Evolutionary conservation across 1,140 invertebrate species (phyloP).

Genomic region (Eumeta japonica): DNA sequence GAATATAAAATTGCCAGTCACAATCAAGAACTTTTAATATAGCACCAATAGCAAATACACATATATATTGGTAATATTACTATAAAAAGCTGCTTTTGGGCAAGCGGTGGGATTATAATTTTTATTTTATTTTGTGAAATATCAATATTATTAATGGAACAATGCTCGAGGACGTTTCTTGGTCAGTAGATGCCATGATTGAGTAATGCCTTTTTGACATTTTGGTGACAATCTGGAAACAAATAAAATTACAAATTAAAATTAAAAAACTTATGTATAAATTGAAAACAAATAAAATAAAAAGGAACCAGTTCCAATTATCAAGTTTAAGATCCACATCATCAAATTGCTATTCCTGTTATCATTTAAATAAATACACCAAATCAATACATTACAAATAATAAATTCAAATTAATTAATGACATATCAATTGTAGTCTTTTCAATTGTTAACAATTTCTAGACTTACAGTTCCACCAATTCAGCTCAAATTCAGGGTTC

Average conservation of each 20-base stretch:
- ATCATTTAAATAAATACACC: too few species aligned
- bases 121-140: background rate
- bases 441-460: too few species aligned
- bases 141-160: slow-evolving; percentile 28
- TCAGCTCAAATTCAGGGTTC: too few species aligned
- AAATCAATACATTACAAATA: too few species aligned
- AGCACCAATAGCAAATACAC: background rate
- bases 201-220: slow-evolving; percentile 33
- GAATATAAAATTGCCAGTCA: too few species aligned
- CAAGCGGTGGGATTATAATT: background rate
- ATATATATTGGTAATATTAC: too few species aligned
- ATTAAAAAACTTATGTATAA: background rate
- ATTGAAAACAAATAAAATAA: slow-evolving; percentile 1
- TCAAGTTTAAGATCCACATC: too few species aligned
- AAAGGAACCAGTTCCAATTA: too few species aligned
- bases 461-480: too few species aligned
- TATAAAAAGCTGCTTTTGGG: background rate
- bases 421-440: too few species aligned
- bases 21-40: background rate
- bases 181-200: slow-evolving; percentile 39
- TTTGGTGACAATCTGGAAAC: slow-evolving; percentile 43
- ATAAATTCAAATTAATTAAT: too few species aligned
- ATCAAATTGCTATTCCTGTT: too few species aligned
- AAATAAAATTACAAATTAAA: slow-evolving; percentile 5
- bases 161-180: slow-evolving; percentile 43